Conservation (phyloP, 1,140 invertebrate genomes). For the Cephus cinctus region DNA sequence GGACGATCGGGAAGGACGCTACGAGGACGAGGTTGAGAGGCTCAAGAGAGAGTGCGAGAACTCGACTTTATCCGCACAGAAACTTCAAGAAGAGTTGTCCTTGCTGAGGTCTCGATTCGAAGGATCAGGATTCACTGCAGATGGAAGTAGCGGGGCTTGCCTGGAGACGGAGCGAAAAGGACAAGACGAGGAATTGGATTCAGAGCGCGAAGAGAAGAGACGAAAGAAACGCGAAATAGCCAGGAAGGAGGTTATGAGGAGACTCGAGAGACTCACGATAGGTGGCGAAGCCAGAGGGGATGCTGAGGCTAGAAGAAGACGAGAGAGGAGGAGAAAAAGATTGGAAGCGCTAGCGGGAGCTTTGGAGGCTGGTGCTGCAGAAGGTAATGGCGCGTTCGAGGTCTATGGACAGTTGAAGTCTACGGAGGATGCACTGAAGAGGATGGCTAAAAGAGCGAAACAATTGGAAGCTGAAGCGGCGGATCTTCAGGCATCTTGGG, state of each 20-base stretch:
- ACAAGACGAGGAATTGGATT: conserved; percentile 25
- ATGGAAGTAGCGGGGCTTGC: neutral
- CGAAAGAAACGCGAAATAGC: conserved; percentile 44
- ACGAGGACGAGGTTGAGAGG: conserved; percentile 36
- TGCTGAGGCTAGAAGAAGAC: conserved; percentile 36
- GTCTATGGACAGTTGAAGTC: conserved; percentile 53
- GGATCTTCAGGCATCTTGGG: conserved; percentile 53
- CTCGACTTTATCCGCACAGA: conserved; percentile 42
- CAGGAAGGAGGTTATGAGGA: conserved; percentile 44
- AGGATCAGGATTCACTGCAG: neutral
- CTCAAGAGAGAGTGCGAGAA: conserved; percentile 42
- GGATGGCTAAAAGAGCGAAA: conserved; percentile 47
- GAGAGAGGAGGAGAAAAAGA: conserved; percentile 46
- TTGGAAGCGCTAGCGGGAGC: conserved; percentile 45
- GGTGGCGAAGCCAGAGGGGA: conserved; percentile 48
- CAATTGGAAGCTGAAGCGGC: conserved; percentile 49
- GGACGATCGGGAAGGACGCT: conserved; percentile 20
- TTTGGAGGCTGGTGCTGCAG: conserved; percentile 41
- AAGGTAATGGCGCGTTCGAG: conserved; percentile 49
- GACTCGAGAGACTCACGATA: conserved; percentile 48
- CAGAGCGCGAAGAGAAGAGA: conserved; percentile 35
- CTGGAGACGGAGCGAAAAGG: conserved; percentile 1
- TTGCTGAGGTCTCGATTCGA: conserved; percentile 36
- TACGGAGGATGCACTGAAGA: conserved; percentile 51
- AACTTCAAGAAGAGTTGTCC: conserved; percentile 43